Evolutionary conservation across 2,113 vertebrate genomes (phyloP), one percentile per base, ranked within the genome.

Genomic region (Mus pahari): DNA sequence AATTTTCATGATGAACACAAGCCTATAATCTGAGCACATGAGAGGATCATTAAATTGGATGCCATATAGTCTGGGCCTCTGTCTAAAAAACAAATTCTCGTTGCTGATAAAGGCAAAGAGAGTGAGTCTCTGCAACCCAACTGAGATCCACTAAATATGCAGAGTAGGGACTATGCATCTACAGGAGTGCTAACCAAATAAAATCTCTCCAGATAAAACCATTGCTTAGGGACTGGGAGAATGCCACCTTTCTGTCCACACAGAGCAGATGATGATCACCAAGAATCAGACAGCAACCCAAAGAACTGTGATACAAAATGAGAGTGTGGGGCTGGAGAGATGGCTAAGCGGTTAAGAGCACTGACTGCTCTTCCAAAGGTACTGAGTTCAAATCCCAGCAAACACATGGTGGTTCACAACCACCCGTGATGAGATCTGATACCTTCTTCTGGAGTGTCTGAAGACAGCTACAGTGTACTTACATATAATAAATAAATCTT

Each of bases 231-330:
- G 42, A 74, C 28, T 45, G 53, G 55, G 7, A 77, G 19, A 89
- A 11, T 64, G 33, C 33, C 50, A 64, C 77, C 60, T 86, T 89
- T 96, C 60, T 94, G 62, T 17, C 53, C 26, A 86, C 7, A 73
- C 36, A 78, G 55, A 90, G 73, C 4, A 94, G 50, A 81, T 86
- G 36, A 86, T 20, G 22, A 91, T 64, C 74, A 68, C 53, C 50
- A 84, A 90, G n/a, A 26, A 90, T 84, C 73, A 86, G 28, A 16
- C 3, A 90, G 81, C 28, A 93, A 88, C 22, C 36, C 20, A 50
- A 93, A 91, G 0, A 64, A 45, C 50, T 92, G 24, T n/a, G 81
- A 95, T 71, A 95, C 26, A 89, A 70, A 93, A 90, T 70, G 13
- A n/a, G 68, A 22, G 8, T 70, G 17, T 64, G 58, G 48, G 48